Evolutionary conservation across 2,888 invertebrate genomes (phyloP).

Genomic region (Odontocerum albicorne): DNA sequence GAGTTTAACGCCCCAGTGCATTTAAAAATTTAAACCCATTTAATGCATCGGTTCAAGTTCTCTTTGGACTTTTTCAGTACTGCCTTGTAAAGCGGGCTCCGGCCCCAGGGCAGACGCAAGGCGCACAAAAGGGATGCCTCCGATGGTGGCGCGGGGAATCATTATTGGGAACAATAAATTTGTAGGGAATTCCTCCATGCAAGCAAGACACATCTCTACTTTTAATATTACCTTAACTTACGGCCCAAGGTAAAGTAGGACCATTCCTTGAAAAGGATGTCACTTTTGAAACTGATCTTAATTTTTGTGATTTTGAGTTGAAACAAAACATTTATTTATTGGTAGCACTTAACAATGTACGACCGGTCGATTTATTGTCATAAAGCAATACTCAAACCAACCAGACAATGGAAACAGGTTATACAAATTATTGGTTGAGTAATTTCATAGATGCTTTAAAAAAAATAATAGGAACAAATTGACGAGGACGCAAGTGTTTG

Average conservation of each 20-base stretch:
- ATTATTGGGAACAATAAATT: constrained; percentile 38
- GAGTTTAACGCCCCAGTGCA: too few relatives aligned
- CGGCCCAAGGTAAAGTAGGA: constrained; percentile 5
- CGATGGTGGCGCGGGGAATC: constrained; percentile 25
- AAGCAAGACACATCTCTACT: constrained; percentile 33
- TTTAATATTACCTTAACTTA: constrained; percentile 32
- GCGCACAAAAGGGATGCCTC: constrained; percentile 33
- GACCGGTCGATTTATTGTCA: neutral
- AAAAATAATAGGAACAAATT: too few relatives aligned
- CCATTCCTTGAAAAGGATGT: constrained; percentile 3
- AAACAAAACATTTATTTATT: neutral
- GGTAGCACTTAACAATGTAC: neutral
- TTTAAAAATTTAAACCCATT: too few relatives aligned
- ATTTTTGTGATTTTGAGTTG: neutral
- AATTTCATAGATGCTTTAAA: too few relatives aligned
- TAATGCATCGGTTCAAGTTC: too few relatives aligned
- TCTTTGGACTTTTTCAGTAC: neutral
- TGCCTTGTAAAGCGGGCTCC: neutral
- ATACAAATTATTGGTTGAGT: too few relatives aligned
- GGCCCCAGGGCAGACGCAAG: neutral
- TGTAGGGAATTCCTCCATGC: constrained; percentile 35
- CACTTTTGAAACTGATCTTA: neutral
- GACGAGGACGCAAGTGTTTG: too few relatives aligned
- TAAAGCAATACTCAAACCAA: too few relatives aligned
- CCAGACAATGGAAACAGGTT: too few relatives aligned